Conservation (phyloP, 2,888 invertebrate species). For the Ennomos erosarius region DNA sequence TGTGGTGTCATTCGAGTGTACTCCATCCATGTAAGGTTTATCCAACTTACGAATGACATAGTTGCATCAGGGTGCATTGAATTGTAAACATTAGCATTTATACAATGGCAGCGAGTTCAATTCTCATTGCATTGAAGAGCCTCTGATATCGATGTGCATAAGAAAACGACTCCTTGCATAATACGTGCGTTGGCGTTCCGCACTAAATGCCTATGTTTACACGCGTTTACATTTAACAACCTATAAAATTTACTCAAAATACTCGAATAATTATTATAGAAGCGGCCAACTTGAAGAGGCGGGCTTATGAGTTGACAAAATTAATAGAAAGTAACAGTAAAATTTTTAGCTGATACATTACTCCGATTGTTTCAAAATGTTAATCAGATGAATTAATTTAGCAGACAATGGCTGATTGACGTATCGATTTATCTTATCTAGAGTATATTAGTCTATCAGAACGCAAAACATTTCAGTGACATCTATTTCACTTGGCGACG, state of each 20-base stretch:
- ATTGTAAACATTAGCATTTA: constrained; percentile 61
- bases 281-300: constrained; percentile 10
- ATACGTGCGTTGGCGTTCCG: constrained; percentile 48
- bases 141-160: constrained; percentile 62
- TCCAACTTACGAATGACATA: constrained; percentile 17
- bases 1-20: background rate
- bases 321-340: constrained; percentile 18
- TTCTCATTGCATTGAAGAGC: constrained; percentile 52
- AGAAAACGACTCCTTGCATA: constrained; percentile 57
- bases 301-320: constrained; percentile 1
- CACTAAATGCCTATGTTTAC: constrained; percentile 45
- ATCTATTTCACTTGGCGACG: constrained; percentile 18
- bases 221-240: constrained; percentile 29
- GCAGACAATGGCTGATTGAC: constrained; percentile 70
- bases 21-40: constrained; percentile 9
- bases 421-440: constrained; percentile 62
- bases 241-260: constrained; percentile 26
- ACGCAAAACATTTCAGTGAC: constrained; percentile 16
- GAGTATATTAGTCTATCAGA: constrained; percentile 31
- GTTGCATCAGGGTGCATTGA: constrained; percentile 58
- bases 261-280: constrained; percentile 14
- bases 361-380: constrained; percentile 66
- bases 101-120: constrained; percentile 56
- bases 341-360: constrained; percentile 40
- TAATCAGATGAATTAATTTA: constrained; percentile 61